phyloP scores from a whole-genome alignment of 2,113 vertebrate genomes.

The Prietella phreatophila region DNA sequence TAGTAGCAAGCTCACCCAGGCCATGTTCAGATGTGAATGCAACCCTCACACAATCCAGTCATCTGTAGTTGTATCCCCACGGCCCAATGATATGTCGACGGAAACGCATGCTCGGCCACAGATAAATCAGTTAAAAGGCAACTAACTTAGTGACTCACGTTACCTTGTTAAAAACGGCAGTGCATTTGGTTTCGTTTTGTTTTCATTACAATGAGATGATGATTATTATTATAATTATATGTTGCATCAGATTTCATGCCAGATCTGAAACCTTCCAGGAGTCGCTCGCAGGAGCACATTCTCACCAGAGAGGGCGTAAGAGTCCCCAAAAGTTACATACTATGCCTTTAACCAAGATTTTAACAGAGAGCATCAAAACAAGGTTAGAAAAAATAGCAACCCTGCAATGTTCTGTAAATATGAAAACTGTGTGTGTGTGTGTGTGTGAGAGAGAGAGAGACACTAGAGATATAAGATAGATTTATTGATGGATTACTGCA shows the following conservation, averaged over 20 bases:
- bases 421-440: background rate
- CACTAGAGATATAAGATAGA: background rate
- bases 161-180: background rate
- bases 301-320: background rate
- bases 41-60: background rate
- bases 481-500: background rate
- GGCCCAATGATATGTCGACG: background rate
- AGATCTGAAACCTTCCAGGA: background rate
- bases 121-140: background rate
- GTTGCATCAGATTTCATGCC: background rate
- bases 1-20: background rate
- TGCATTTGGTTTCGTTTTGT: background rate
- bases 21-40: constrained; percentile 2
- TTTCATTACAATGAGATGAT: background rate
- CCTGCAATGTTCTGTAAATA: too few relatives aligned
- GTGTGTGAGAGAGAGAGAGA: too few relatives aligned
- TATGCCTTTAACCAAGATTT: background rate
- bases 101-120: background rate
- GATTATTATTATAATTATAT: too few relatives aligned
- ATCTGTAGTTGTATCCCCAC: background rate
- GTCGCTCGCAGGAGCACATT: background rate
- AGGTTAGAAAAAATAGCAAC: background rate
- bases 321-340: background rate
- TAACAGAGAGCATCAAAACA: background rate
- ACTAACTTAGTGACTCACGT: background rate